Percentiles rank a stretch among this genome's conserved stretches.
phyloP scores from a whole-genome alignment of 1,140 invertebrate genomes.

The Paralvinella palmiformis region DNA sequence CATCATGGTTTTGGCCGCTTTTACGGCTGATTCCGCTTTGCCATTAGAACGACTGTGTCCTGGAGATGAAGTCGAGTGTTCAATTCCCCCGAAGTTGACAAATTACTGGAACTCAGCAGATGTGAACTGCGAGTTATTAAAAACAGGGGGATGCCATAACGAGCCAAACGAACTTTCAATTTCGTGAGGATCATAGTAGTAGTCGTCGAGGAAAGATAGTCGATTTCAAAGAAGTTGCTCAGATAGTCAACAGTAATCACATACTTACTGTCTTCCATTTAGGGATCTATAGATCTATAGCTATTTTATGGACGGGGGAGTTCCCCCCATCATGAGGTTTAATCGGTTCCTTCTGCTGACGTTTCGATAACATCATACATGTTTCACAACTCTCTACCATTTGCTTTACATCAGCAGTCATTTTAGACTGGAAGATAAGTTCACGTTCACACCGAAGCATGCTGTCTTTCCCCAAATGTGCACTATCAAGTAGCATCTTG shows the following conservation, averaged over 20 bases:
- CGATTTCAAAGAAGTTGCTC: constrained; percentile 6
- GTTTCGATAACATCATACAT: neutral
- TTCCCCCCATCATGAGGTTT: neutral
- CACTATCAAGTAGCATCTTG: too few relatives aligned
- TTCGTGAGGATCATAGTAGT: neutral
- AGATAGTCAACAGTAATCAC: constrained; percentile 7
- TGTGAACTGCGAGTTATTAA: neutral
- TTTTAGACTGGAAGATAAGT: too few relatives aligned
- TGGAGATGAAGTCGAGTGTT: neutral
- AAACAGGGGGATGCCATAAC: constrained; percentile 11
- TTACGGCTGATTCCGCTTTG: constrained; percentile 7
- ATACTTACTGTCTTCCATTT: neutral
- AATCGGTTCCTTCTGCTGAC: constrained; percentile 1
- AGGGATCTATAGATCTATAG: neutral
- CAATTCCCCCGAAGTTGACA: neutral
- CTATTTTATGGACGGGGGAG: neutral
- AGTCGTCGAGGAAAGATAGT: neutral
- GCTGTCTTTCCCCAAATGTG: too few relatives aligned
- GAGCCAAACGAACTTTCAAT: neutral
- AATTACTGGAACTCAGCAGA: neutral
- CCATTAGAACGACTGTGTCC: constrained; percentile 3
- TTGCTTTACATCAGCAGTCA: too few relatives aligned
- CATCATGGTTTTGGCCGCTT: constrained; percentile 4
- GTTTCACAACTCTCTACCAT: too few relatives aligned
- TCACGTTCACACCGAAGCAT: too few relatives aligned